A percentile compares a stretch with the other conserved stretches of the same genome.
These are phyloP conservation scores for Dryas iulia DNA, from an alignment of 1,140 invertebrate species.

Conservation along the genomic window DNA sequence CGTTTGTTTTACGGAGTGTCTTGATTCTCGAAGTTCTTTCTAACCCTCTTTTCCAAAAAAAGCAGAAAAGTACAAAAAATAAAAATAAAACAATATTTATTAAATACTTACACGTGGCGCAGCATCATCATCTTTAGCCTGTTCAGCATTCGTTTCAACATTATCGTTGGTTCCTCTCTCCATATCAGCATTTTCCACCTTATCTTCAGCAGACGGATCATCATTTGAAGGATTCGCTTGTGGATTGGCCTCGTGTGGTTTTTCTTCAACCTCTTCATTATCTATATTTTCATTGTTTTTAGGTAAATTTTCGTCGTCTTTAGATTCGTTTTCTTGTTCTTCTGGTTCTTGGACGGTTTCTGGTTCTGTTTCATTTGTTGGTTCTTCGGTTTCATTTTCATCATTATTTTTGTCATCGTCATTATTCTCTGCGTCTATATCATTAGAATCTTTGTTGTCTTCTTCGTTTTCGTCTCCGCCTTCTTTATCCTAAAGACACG, in stretches of 20 bases:
- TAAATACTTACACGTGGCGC: constrained; percentile 75
- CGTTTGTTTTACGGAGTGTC: too few species aligned
- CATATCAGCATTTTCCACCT: constrained; percentile 68
- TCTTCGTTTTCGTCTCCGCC: constrained; percentile 40
- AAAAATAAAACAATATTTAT: background rate
- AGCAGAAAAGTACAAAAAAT: too few species aligned
- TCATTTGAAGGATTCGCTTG: constrained; percentile 81
- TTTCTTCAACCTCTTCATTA: constrained; percentile 82
- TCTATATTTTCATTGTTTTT: constrained; percentile 69
- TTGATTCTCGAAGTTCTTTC: too few species aligned
- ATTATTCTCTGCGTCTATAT: constrained; percentile 31
- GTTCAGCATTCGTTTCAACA: constrained; percentile 80
- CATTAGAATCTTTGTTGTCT: constrained; percentile 27
- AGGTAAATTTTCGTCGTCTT: constrained; percentile 71
- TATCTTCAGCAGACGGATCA: constrained; percentile 79
- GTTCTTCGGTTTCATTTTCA: constrained; percentile 34
- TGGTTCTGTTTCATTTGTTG: constrained; percentile 29
- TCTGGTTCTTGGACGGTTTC: constrained; percentile 47
- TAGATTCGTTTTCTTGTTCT: constrained; percentile 51
- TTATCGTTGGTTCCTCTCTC: constrained; percentile 76
- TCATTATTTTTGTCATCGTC: constrained; percentile 52
- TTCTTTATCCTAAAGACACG: constrained; percentile 51
- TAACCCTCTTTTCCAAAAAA: too few species aligned
- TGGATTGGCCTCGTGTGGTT: constrained; percentile 85
- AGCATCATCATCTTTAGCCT: constrained; percentile 82